These are phyloP conservation scores for Procavia capensis DNA, from an alignment of 2,113 vertebrate genomes.

Conservation along the genomic window DNA sequence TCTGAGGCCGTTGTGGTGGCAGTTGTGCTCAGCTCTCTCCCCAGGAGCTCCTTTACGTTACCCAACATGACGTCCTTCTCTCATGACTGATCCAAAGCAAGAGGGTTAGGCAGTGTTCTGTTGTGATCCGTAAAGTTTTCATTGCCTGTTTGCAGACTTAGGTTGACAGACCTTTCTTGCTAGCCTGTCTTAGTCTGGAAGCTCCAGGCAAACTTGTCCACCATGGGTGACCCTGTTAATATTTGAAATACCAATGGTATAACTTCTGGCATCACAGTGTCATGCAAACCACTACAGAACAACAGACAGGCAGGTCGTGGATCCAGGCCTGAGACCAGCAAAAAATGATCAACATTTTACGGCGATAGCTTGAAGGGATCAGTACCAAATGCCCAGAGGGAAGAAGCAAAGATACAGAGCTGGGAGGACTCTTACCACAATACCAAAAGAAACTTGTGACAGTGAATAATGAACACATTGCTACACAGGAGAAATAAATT, in stretches of 20 bases:
- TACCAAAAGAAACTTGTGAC: not conserved
- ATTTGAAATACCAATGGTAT: not conserved
- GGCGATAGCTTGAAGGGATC: not conserved
- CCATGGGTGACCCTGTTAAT: not conserved
- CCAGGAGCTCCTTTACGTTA: not conserved
- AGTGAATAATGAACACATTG: not conserved
- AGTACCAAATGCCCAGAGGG: not conserved
- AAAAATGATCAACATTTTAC: not conserved
- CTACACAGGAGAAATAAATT: not conserved
- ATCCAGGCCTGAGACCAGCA: not conserved
- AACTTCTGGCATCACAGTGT: not conserved
- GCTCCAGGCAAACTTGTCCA: not conserved
- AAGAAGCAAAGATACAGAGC: not conserved
- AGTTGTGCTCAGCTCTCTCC: not conserved
- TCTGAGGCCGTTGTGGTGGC: not conserved
- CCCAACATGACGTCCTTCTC: not conserved
- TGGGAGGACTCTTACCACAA: not conserved
- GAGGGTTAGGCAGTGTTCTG: not conserved
- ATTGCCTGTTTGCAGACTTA: not conserved
- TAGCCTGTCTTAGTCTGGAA: not conserved
- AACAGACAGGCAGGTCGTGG: not conserved
- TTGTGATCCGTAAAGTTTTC: not conserved
- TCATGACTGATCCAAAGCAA: not conserved
- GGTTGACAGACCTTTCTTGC: not conserved
- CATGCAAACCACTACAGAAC: not conserved